phyloP scores from a whole-genome alignment of 2,113 vertebrate genomes.

The Cottus gobio region DNA sequence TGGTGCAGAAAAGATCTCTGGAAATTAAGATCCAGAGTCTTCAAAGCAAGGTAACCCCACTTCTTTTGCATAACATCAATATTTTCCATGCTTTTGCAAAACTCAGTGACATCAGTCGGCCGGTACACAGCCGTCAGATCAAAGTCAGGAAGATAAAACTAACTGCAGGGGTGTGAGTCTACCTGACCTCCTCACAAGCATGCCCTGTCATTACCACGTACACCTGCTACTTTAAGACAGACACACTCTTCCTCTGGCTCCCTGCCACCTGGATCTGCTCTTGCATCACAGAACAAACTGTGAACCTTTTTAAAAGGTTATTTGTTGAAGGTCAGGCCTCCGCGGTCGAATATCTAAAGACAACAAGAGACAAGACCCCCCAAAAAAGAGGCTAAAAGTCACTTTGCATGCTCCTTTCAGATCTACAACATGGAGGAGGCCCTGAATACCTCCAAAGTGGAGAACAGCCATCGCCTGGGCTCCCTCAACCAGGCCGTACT shows the following conservation, averaged over 20 bases:
- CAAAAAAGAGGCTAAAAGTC: neutral
- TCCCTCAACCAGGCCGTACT: conserved; percentile 59
- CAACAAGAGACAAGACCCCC: neutral
- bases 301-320: neutral
- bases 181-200: neutral
- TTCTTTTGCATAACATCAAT: neutral
- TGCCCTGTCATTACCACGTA: conserved; percentile 41
- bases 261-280: conserved; percentile 29
- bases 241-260: neutral
- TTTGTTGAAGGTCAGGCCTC: neutral
- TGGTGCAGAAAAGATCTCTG: conserved; percentile 67
- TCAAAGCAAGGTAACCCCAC: conserved; percentile 69
- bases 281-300: neutral
- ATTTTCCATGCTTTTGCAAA: neutral
- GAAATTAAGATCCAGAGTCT: conserved; percentile 75
- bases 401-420: conserved; percentile 52
- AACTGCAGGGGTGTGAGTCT: rapidly evolving
- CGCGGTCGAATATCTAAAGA: neutral
- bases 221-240: conserved; percentile 2
- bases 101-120: neutral
- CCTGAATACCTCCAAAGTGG: conserved; percentile 56
- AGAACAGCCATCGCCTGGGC: conserved; percentile 49
- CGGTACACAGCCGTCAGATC: neutral
- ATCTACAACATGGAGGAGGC: conserved; percentile 75
- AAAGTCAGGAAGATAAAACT: neutral